phyloP scores from a whole-genome alignment of 2,113 vertebrate species.

The Pseudopodoces humilis region DNA sequence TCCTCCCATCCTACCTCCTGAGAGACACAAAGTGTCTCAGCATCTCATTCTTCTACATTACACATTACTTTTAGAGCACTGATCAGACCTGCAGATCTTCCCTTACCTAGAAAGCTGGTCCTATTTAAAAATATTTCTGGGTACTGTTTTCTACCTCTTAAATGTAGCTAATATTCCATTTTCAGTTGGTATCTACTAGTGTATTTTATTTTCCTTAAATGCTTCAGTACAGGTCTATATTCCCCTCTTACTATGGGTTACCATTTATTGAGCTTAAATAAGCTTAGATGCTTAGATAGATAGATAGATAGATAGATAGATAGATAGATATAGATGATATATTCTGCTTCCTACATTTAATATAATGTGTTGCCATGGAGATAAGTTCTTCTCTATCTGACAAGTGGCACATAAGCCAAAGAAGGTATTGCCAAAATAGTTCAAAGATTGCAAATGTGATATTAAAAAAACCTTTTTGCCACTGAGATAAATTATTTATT shows the following conservation, averaged over 20 bases:
- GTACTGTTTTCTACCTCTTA: not conserved
- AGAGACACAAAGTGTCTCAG: not conserved
- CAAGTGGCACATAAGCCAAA: conserved; percentile 52
- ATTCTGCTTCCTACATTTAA: conserved; percentile 11
- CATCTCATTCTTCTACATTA: not conserved
- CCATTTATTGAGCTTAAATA: conserved; percentile 34
- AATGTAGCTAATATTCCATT: not conserved
- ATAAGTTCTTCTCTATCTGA: conserved; percentile 41
- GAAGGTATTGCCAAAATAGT: conserved; percentile 49
- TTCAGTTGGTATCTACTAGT: not conserved
- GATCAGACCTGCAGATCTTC: not conserved
- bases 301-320: not conserved
- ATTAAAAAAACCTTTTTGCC: conserved; percentile 12
- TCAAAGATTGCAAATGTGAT: conserved; percentile 40
- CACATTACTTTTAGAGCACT: not conserved
- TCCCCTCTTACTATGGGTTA: not conserved
- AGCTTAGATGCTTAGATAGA: not conserved
- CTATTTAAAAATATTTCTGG: not conserved
- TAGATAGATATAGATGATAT: not conserved
- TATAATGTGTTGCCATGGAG: conserved; percentile 58
- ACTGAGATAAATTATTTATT: conserved; percentile 50
- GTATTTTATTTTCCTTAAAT: conserved; percentile 2
- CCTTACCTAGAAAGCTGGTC: not conserved
- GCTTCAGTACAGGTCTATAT: not conserved
- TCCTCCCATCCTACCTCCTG: not conserved